Evolutionary conservation across 1,140 invertebrate species (phyloP), one percentile per base, ranked within the genome.

Genomic region (Neodiprion fabricii): DNA sequence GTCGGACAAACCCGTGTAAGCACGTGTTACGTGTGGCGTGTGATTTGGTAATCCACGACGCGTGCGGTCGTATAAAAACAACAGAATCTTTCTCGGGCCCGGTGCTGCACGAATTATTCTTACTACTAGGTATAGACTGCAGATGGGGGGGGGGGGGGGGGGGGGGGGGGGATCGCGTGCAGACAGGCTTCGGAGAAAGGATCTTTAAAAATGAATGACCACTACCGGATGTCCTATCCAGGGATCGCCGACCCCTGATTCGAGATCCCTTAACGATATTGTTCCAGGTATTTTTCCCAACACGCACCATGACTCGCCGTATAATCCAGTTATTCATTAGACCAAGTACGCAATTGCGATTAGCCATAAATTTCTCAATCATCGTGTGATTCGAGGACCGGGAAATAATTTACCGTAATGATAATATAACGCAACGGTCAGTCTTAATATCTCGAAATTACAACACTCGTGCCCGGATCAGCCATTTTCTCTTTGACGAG

Each of bases 1-100:
- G 7, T 61, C 53, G n/a, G n/a, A 61, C 53, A 17, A 17, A 14
- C 53, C 28, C 28, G 28, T 40, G 28, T 40, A 40, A 40, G 11
- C 53, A 61, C 53, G 53, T 61, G 53, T 61, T 61, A 61, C 53
- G 53, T 61, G 53, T 61, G 11, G 53, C 53, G 53, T 61, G 53
- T 61, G 53, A 61, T 61, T 61, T 9, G 53, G 53, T 61, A 61
- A 61, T 61, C 53, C n/a, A 14, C 9, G 53, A 61, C 53, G n/a
- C 53, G 53, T 61, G 53, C 53, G 11, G 53, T 61, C n/a, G n/a
- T 5, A 61, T 40, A 40, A 61, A 61, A 61, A 61, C n/a, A 61
- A 4, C 8, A 61, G 53, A 61, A 14, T 61, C 53, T 61, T 61
- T 61, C n/a, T 17, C n/a, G 53, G 4, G 53, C 9, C 53, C n/a